These are phyloP conservation scores for Apis laboriosa DNA, from an alignment of 1,140 invertebrate species.

Conservation along the genomic window DNA sequence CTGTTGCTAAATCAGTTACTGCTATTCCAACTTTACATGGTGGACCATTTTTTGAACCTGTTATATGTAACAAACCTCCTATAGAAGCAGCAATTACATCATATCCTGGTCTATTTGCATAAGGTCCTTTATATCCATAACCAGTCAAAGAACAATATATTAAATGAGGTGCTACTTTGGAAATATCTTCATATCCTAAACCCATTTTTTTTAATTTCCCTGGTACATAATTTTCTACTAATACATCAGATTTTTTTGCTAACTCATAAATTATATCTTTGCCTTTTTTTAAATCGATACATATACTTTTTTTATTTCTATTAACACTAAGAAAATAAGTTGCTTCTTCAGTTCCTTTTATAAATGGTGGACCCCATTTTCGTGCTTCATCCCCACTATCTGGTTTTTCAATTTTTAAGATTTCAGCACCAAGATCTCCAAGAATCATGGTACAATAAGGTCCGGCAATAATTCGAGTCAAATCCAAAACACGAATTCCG, in stretches of 20 bases:
- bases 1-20: constrained; percentile 95
- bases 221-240: constrained; percentile 97
- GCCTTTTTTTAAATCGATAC: constrained; percentile 92
- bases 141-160: constrained; percentile 98
- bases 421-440: constrained; percentile 95
- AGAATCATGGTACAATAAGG: constrained; percentile 94
- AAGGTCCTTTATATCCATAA: constrained; percentile 94
- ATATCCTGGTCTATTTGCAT: constrained; percentile 92
- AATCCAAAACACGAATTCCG: constrained; percentile 89
- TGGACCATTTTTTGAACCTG: constrained; percentile 90
- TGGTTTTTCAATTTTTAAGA: constrained; percentile 94
- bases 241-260: constrained; percentile 89
- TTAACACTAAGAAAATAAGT: constrained; percentile 95
- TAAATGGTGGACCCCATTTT: constrained; percentile 96
- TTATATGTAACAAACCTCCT: constrained; percentile 94
- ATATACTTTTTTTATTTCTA: constrained; percentile 97
- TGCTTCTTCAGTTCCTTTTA: constrained; percentile 86
- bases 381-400: constrained; percentile 94
- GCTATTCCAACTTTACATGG: constrained; percentile 97
- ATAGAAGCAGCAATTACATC: constrained; percentile 97
- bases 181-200: constrained; percentile 90
- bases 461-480: constrained; percentile 91
- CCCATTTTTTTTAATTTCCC: constrained; percentile 90
- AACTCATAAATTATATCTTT: constrained; percentile 88
- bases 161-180: constrained; percentile 87